A percentile compares a stretch with the other conserved stretches of the same genome.
phyloP scores from a whole-genome alignment of 2,113 vertebrate genomes.

The Oreochromis tanganicae region DNA sequence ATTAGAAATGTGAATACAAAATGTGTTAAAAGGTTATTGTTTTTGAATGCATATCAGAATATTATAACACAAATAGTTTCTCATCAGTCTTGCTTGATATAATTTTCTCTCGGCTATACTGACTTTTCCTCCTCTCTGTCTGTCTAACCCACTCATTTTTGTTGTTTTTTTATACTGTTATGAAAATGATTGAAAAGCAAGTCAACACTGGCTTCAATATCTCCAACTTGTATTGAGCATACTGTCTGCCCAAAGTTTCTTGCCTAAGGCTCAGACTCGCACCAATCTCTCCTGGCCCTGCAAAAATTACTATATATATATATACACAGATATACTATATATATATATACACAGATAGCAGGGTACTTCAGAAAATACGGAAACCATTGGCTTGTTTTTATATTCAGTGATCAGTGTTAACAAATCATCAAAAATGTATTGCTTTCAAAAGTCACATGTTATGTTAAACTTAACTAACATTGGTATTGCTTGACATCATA shows the following conservation, averaged over 20 bases:
- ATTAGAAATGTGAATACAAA: background rate
- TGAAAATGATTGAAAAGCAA: slow-evolving; percentile 2
- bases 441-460: background rate
- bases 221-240: background rate
- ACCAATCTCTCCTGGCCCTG: background rate
- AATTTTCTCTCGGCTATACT: background rate
- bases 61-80: background rate
- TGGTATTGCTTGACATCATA: background rate
- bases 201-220: background rate
- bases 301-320: background rate
- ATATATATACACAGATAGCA: background rate
- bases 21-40: background rate
- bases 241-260: background rate
- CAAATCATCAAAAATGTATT: background rate
- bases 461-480: background rate
- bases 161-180: background rate
- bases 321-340: too few relatives aligned
- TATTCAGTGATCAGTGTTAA: background rate
- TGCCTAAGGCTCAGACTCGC: background rate
- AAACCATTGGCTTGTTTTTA: background rate
- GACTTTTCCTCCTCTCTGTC: background rate
- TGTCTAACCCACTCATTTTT: background rate
- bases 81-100: background rate
- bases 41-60: background rate
- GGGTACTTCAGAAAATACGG: background rate